These are phyloP conservation scores for Synchiropus splendidus DNA, from an alignment of 2,113 vertebrate species.

Conservation along the genomic window DNA sequence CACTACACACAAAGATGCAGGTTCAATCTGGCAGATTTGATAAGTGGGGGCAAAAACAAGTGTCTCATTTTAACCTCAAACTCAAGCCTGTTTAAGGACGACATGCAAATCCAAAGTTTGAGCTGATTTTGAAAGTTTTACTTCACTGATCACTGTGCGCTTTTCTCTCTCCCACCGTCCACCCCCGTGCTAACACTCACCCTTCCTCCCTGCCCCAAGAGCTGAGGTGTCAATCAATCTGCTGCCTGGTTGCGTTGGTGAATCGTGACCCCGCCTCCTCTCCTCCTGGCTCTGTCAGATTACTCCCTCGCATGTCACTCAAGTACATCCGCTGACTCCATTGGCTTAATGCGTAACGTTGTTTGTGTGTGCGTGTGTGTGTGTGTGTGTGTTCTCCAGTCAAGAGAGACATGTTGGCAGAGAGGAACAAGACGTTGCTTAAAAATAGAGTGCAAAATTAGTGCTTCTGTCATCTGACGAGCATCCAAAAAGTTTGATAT, in stretches of 20 bases:
- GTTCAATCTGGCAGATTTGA: too few species aligned
- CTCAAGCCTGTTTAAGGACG: too few species aligned
- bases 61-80: too few species aligned
- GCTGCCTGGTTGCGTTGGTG: slow-evolving; percentile 36
- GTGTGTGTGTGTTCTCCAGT: neutral
- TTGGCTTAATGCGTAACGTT: slow-evolving; percentile 22
- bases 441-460: neutral
- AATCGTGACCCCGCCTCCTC: slow-evolving; percentile 34
- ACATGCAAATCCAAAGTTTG: too few species aligned
- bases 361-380: neutral
- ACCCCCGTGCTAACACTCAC: slow-evolving; percentile 20
- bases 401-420: neutral
- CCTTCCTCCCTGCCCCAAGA: slow-evolving; percentile 27
- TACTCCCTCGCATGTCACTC: slow-evolving; percentile 32
- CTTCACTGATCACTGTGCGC: neutral
- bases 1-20: too few species aligned
- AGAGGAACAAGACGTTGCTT: neutral
- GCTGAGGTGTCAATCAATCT: slow-evolving; percentile 38
- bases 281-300: slow-evolving; percentile 34
- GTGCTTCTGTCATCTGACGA: too few species aligned
- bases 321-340: slow-evolving; percentile 12
- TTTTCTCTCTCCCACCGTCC: slow-evolving; percentile 14
- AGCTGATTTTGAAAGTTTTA: too few species aligned
- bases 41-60: too few species aligned
- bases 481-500: too few species aligned